Evolutionary conservation across 2,113 vertebrate genomes (phyloP), one percentile per base, ranked within the genome.

Genomic region (Tonatia bakeri): DNA sequence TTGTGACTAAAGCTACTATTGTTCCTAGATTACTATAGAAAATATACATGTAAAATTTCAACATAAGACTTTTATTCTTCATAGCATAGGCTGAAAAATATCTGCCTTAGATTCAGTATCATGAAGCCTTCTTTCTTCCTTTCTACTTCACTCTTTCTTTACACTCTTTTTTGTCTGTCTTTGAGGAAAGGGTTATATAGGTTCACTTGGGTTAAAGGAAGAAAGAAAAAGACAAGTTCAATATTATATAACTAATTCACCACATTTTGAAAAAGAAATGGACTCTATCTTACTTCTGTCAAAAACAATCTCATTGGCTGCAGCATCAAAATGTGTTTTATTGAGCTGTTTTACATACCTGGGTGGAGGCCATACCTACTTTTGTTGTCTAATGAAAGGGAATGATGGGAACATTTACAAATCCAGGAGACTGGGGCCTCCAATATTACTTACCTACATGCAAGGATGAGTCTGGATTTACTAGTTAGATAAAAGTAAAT

Each of bases 351-450:
- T 89, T 91, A 72, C 64, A 40, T 85, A 40, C 6, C 20, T 1
- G 36, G 24, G 10, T 93, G 22, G 33, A 75, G 12, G 31, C 38
- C 69, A 82, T 36, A 92, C 40, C 36, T 84, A 43, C 52, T 84
- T 93, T 90, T 89, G 31, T 47, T 87, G n/a, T 79, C n/a, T 86
- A 89, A 65, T 76, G n/a, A 87, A 91, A 77, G 85, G 19, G 14
- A 85, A 75, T 69, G 54, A 73, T 82, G 24, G 59, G n/a, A 47
- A 82, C 59, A 79, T 89, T 77, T 5, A 50, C 47, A 96, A 65
- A 33, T 38, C 40, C 5, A 77, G 10, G 26, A 90, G 54, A 69
- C n/a, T 67, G 12, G 38, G 38, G 9, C 73, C 26, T 69, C 84
- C 75, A 89, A 94, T 82, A 87, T 69, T 76, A 45, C 7, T 84